These are phyloP conservation scores for Callimorpha dominula DNA, from an alignment of 2,888 invertebrate species.

Conservation along the genomic window DNA sequence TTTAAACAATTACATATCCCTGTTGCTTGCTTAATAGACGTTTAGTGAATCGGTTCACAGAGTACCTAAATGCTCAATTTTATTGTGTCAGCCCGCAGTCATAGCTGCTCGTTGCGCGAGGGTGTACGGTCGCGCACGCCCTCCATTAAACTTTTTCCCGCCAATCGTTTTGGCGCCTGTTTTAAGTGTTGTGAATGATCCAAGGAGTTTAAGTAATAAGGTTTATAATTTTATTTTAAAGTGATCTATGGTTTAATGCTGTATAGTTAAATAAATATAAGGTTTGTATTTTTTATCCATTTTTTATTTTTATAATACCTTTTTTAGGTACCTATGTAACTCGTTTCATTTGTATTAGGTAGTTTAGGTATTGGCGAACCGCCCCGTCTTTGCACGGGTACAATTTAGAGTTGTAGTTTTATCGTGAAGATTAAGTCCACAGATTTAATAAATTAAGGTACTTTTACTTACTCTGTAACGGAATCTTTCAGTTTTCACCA, in stretches of 20 bases:
- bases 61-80: constrained; percentile 68
- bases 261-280: constrained; percentile 22
- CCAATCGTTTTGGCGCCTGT: constrained; percentile 46
- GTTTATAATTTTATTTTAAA: not conserved
- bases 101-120: constrained; percentile 69
- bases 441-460: no score
- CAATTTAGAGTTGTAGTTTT: no score
- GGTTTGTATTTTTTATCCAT: constrained; percentile 32
- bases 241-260: constrained; percentile 23
- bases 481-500: no score
- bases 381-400: no score
- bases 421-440: no score
- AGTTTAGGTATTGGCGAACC: no score
- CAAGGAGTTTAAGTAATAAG: not conserved
- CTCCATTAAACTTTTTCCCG: constrained; percentile 58
- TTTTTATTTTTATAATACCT: not conserved
- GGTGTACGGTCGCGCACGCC: constrained; percentile 66
- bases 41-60: constrained; percentile 59
- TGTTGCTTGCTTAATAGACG: constrained; percentile 35
- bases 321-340: no score
- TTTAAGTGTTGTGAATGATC: constrained; percentile 38
- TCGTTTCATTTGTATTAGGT: no score
- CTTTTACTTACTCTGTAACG: no score
- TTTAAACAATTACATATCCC: not conserved
- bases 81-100: constrained; percentile 76